phyloP scores from a whole-genome alignment of 2,888 invertebrate species.

The Limnephilus auricula region DNA sequence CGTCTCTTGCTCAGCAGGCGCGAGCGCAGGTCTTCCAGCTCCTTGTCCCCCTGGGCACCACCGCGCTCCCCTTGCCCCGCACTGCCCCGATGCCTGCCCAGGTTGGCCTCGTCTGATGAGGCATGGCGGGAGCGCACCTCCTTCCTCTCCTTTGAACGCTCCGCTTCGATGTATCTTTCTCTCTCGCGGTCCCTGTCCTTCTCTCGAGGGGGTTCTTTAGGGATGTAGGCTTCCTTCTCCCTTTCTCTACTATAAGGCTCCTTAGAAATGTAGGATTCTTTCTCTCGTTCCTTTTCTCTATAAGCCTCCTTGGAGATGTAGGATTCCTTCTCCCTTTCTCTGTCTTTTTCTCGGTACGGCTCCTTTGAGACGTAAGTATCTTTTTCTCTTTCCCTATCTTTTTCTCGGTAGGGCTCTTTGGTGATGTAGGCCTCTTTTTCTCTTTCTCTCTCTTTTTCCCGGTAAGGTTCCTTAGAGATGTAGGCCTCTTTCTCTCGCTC shows the following conservation, averaged over 20 bases:
- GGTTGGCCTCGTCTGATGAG: conserved; percentile 58
- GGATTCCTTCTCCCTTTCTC: conserved; percentile 71
- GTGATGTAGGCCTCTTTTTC: conserved; percentile 71
- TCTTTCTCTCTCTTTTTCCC: conserved; percentile 69
- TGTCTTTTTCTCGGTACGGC: conserved; percentile 71
- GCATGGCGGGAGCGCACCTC: conserved; percentile 66
- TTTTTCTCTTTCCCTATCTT: conserved; percentile 68
- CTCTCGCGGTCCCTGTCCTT: conserved; percentile 69
- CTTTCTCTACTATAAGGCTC: conserved; percentile 69
- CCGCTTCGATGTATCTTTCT: conserved; percentile 71
- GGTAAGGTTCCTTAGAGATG: conserved; percentile 69
- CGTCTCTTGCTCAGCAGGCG: conserved; percentile 84
- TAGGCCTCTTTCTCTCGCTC: conserved; percentile 71
- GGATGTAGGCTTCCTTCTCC: conserved; percentile 71
- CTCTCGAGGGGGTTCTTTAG: conserved; percentile 69
- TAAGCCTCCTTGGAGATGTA: conserved; percentile 71
- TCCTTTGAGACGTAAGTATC: conserved; percentile 67
- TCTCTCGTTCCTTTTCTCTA: conserved; percentile 71
- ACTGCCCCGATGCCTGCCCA: conserved; percentile 76
- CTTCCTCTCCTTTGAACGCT: conserved; percentile 68
- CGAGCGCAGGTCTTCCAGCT: conserved; percentile 87
- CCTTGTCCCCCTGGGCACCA: conserved; percentile 77
- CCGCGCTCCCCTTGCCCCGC: conserved; percentile 84
- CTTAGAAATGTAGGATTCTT: conserved; percentile 70
- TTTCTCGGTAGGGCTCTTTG: conserved; percentile 69